Base-by-base conservation (phyloP, 2,113 vertebrate genomes). In the Cinclus mexicanus region DNA sequence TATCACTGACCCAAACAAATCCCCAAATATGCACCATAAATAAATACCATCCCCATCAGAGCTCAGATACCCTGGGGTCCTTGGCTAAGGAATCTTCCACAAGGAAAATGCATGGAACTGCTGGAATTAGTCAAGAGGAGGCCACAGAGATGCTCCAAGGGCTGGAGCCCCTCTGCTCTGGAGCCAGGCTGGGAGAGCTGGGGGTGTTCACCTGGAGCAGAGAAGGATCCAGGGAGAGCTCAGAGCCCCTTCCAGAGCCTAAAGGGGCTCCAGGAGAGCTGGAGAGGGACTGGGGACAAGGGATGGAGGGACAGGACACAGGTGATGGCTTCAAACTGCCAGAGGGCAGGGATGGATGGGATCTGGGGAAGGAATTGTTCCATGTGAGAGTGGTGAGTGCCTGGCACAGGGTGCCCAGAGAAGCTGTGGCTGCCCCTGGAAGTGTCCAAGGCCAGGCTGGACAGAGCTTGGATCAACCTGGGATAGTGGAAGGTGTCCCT, bases 381-480 rank as follows among this genome's bases (percentile, higher is more conserved):
- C 0, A 12, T 41, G n/a, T 47, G 46, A 47, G 11, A 18, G 42
- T 44, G 42, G 42, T 44, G 42, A 44, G 8, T 37, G 18, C 44
- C 44, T 46, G 19, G 44, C 8, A 47, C 10, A 47, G 65, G 9
- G 0, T 63, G 0, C 2, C 14, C 49, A 79, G 31, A 56, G 57
- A 35, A 71, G 25, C 29, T 71, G 57, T 35, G 56, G 65, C 65
- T 79, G 29, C 5, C 11, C 20, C 49, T 80, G 65, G 29, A 3
- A 64, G 11, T 49, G 57, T 11, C 42, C 67, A 64, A 42, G 31
- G 26, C 25, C 85, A 72, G 59, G 18, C 0, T 50, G 44, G 67
- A 80, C 0, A 0, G 26, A 14, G 44, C 4, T 72, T 57, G 26
- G 52, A 74, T 0, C 18, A 59, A 0, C 12, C 10, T 81, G 68